phyloP scores from a whole-genome alignment of 37 sponge, comb jelly and placozoan species.

The Aphrocallistes beatrix region DNA sequence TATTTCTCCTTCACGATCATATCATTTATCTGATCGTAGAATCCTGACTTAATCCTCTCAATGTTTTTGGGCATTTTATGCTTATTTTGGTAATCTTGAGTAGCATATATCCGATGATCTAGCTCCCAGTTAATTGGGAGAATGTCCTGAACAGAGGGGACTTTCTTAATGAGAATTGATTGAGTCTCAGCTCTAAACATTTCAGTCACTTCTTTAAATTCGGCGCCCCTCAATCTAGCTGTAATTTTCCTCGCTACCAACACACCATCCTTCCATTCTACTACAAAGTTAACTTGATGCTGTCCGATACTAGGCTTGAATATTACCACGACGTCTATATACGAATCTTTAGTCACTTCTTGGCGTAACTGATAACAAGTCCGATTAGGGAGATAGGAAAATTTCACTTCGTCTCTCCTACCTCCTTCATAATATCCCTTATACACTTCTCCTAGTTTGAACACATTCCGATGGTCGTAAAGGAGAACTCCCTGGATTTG shows the following conservation, averaged over 20 bases:
- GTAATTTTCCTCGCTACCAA: background rate
- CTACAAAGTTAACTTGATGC: background rate
- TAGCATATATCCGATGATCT: background rate
- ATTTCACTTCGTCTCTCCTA: background rate
- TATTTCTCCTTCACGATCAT: background rate
- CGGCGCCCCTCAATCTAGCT: background rate
- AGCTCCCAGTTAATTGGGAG: background rate
- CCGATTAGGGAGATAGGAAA: background rate
- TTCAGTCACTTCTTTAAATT: background rate
- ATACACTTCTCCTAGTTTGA: background rate
- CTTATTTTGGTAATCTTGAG: background rate
- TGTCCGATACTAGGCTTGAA: background rate
- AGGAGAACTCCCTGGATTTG: background rate
- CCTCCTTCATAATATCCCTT: background rate
- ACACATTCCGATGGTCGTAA: background rate
- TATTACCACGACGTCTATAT: background rate
- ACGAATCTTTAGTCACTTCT: background rate
- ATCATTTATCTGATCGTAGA: background rate
- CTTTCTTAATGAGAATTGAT: background rate
- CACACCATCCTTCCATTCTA: background rate
- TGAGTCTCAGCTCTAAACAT: background rate
- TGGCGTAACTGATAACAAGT: background rate
- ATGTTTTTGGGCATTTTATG: background rate
- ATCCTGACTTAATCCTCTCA: background rate
- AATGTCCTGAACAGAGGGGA: background rate